Evolutionary conservation across 2,797 vertebrate species (phyloP).

Genomic region (Scolopax rusticola): DNA sequence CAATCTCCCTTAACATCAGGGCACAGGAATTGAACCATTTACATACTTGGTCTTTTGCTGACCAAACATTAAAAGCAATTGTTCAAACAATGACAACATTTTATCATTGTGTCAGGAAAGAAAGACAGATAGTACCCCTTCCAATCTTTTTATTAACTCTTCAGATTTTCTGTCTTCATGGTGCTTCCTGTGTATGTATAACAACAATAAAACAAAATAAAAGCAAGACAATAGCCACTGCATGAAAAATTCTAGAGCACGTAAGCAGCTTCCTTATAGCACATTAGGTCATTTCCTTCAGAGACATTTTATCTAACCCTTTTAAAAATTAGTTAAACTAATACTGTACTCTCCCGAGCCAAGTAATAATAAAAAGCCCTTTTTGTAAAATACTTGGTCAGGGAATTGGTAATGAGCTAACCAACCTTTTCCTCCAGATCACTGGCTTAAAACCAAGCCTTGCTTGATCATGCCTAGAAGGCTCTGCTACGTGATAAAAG

Average conservation of each 20-base stretch:
- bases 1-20: constrained; percentile 24
- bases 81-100: constrained; percentile 62
- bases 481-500: background rate
- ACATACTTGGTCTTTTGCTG: constrained; percentile 70
- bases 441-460: constrained; percentile 37
- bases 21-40: constrained; percentile 68
- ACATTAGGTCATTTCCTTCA: constrained; percentile 65
- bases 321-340: constrained; percentile 39
- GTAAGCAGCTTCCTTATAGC: constrained; percentile 63
- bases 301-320: constrained; percentile 33
- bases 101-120: constrained; percentile 69
- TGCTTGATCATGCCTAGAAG: background rate
- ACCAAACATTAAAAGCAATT: constrained; percentile 67
- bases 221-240: constrained; percentile 57
- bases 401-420: constrained; percentile 24
- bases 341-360: constrained; percentile 25
- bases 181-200: constrained; percentile 48
- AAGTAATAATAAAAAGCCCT: constrained; percentile 11
- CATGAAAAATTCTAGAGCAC: constrained; percentile 51
- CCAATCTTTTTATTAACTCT: constrained; percentile 69
- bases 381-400: background rate
- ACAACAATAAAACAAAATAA: constrained; percentile 50
- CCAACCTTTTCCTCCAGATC: constrained; percentile 1
- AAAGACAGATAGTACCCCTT: constrained; percentile 50
- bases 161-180: constrained; percentile 56